Evolutionary conservation across 2,113 vertebrate species (phyloP), one percentile per base, ranked within the genome.

Genomic region (Solea senegalensis): DNA sequence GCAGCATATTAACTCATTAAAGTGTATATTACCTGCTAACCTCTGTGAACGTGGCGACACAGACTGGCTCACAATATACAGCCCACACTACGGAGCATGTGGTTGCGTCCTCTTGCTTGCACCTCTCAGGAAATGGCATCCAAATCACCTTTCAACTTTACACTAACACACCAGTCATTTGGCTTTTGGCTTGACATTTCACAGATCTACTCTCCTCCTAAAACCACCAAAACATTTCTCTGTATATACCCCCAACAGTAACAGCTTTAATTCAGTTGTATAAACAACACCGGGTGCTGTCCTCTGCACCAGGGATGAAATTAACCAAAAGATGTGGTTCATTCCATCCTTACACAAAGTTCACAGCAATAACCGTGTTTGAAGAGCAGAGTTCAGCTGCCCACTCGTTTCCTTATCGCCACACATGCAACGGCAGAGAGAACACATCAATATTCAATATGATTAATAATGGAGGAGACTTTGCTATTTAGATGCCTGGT

Each of bases 61-160:
- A 43, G 15, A 40, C 13, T 1, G 26, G 74, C 73, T 59, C 72
- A 26, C 52, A 54, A 43, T 50, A 59, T 28, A 5, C 12, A 49
- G 69, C 52, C 76, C 75, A 70, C 63, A 67, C 52, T 8, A 2
- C 77, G 66, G 79, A 65, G n/a, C 54, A 53, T 54, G 41, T 51
- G 65, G 40, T 49, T 56, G 34, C 58, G 41, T 73, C 49, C 59
- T 44, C 63, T 48, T 63, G 49, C 66, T 40, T 56, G 41, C 76
- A 63, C 73, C 68, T 58, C 69, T 58, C 75, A 73, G 84, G 84
- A 85, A 79, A 87, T 65, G 61, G 57, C 74, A 59, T 61, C 65
- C 76, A 70, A 21, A 56, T 52, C 56, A 62, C 74, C 76, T 81
- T 69, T 74, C 49, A 76, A 72, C 78, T 72, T 79, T 46, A 72